phyloP scores from a whole-genome alignment of 2,113 vertebrate genomes.

The Mastomys natalensis region DNA sequence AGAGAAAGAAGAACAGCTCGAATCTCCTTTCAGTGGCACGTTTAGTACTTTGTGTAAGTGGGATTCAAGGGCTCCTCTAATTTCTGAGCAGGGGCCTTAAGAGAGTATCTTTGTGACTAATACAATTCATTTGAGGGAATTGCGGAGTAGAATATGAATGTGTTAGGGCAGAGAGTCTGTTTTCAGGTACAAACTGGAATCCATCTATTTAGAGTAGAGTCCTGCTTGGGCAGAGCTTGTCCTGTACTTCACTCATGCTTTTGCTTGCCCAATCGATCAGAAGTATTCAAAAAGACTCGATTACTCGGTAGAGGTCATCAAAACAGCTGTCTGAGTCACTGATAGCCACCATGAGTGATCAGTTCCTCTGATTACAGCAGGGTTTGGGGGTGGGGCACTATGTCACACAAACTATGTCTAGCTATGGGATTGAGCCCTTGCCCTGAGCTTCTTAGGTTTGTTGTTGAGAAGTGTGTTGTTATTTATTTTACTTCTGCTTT shows the following conservation, averaged over 20 bases:
- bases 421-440: background rate
- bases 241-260: background rate
- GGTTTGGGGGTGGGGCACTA: background rate
- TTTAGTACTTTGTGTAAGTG: background rate
- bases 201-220: background rate
- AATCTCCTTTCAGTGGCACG: background rate
- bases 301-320: background rate
- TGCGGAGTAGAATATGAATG: background rate
- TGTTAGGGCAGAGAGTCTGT: background rate
- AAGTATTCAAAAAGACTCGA: background rate
- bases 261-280: too few species aligned
- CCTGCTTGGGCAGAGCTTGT: background rate
- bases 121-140: background rate
- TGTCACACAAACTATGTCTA: background rate
- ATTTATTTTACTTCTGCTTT: slow-evolving; percentile 34
- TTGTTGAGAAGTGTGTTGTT: background rate
- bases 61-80: background rate
- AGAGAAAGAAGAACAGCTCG: background rate
- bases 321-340: background rate
- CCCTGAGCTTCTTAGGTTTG: background rate
- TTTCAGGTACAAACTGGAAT: background rate
- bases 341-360: background rate
- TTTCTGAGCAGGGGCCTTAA: background rate
- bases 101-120: background rate
- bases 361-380: background rate